Percentiles rank a stretch among this genome's conserved stretches.
Evolutionary conservation across 2,113 vertebrate genomes (phyloP).

Genomic region (Dipodomys spectabilis): DNA sequence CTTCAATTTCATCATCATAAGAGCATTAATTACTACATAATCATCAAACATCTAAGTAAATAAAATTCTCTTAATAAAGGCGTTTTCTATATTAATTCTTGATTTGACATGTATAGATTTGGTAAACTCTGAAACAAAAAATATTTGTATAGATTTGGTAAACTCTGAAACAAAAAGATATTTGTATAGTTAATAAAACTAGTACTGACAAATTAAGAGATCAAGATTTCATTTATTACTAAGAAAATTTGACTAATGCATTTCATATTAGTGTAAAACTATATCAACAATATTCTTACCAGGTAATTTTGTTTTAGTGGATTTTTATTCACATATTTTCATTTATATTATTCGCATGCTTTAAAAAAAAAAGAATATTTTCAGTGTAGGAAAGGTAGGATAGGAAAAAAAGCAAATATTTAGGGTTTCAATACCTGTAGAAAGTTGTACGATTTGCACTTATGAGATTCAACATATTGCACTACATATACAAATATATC

Average conservation of each 20-base stretch:
- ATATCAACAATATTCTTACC: neutral
- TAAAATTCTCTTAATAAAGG: conserved; percentile 37
- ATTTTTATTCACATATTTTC: neutral
- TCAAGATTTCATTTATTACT: neutral
- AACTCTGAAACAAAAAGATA: neutral
- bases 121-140: neutral
- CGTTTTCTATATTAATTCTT: neutral
- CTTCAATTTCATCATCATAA: conserved; percentile 38
- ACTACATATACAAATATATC: too few species aligned
- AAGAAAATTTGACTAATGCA: neutral
- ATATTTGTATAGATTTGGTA: neutral
- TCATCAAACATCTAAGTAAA: conserved; percentile 53
- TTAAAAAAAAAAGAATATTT: neutral
- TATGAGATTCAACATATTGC: too few species aligned
- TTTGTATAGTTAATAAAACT: conserved; percentile 36
- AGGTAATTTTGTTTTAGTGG: neutral
- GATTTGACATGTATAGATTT: conserved; percentile 9
- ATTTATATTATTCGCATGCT: neutral
- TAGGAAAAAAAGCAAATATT: too few species aligned
- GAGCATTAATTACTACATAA: neutral
- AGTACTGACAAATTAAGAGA: neutral
- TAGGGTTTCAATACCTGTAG: too few species aligned
- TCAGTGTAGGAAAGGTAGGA: too few species aligned
- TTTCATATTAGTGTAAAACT: neutral
- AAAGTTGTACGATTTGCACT: too few species aligned